Conservation (phyloP, 2,888 invertebrate species). For the Nebria brevicollis region DNA sequence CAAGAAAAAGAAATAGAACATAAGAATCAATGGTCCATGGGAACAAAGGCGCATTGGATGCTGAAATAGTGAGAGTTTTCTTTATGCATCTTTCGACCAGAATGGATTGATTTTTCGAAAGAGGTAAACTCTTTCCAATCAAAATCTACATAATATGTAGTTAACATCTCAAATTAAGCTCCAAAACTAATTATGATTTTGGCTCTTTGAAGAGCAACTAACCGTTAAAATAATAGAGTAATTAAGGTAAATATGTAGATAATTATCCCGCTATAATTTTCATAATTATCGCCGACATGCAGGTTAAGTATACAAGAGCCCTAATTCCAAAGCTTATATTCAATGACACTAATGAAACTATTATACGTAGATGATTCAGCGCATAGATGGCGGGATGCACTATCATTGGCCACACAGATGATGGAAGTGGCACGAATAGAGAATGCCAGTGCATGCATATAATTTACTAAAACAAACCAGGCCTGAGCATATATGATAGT, state of each 20-base stretch:
- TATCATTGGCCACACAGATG: neutral
- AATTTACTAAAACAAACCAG: neutral
- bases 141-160: too few relatives aligned
- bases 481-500: neutral
- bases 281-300: neutral
- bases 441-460: neutral
- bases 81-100: neutral
- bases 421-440: too few relatives aligned
- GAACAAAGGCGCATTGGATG: neutral
- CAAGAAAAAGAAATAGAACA: neutral
- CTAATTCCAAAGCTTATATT: neutral
- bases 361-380: neutral
- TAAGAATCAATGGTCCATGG: neutral
- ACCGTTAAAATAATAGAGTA: neutral
- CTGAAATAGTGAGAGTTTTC: neutral
- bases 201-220: too few relatives aligned
- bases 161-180: too few relatives aligned
- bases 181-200: too few relatives aligned
- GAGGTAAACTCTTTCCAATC: too few relatives aligned
- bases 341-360: neutral
- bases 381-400: neutral
- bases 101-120: neutral
- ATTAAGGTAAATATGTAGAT: neutral
- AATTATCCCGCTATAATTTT: neutral
- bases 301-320: too few relatives aligned